Conservation (phyloP, 1,140 invertebrate genomes). For the Bombyx mandarina region DNA sequence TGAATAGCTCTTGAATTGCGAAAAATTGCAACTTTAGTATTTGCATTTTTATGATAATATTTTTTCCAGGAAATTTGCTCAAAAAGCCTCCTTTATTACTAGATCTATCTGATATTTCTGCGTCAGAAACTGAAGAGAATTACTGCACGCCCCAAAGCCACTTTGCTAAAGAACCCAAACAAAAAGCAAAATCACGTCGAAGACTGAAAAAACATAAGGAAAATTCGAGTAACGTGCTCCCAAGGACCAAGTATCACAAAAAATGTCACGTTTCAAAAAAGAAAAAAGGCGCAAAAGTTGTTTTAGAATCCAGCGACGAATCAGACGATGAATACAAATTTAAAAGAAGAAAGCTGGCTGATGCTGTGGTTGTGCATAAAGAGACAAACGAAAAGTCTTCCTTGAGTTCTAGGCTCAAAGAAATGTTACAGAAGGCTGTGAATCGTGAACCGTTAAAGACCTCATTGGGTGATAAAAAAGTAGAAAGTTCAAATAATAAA, state of each 20-base stretch:
- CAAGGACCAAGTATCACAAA: slow-evolving; percentile 32
- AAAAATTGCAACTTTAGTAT: too few species aligned
- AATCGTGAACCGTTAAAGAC: slow-evolving; percentile 16
- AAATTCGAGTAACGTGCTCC: background rate
- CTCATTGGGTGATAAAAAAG: slow-evolving; percentile 9
- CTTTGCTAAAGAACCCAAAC: slow-evolving; percentile 13
- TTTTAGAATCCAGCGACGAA: slow-evolving; percentile 45
- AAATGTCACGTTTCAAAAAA: slow-evolving; percentile 33
- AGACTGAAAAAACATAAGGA: slow-evolving; percentile 29
- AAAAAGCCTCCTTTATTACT: slow-evolving; percentile 3
- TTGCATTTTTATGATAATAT: too few species aligned
- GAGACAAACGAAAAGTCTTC: slow-evolving; percentile 43
- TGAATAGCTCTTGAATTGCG: too few species aligned
- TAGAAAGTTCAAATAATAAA: slow-evolving; percentile 7
- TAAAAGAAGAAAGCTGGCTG: slow-evolving; percentile 50
- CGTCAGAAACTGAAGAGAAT: slow-evolving; percentile 30
- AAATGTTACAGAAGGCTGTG: slow-evolving; percentile 35
- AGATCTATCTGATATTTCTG: slow-evolving; percentile 41
- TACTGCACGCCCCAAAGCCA: slow-evolving; percentile 13
- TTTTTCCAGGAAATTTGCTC: too few species aligned
- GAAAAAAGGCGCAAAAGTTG: slow-evolving; percentile 25
- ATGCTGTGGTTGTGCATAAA: slow-evolving; percentile 47
- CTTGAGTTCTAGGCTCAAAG: slow-evolving; percentile 47
- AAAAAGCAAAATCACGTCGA: slow-evolving; percentile 23
- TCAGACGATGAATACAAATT: slow-evolving; percentile 58